Conservation (phyloP, 1,140 invertebrate genomes). For the Camponotus pennsylvanicus region DNA sequence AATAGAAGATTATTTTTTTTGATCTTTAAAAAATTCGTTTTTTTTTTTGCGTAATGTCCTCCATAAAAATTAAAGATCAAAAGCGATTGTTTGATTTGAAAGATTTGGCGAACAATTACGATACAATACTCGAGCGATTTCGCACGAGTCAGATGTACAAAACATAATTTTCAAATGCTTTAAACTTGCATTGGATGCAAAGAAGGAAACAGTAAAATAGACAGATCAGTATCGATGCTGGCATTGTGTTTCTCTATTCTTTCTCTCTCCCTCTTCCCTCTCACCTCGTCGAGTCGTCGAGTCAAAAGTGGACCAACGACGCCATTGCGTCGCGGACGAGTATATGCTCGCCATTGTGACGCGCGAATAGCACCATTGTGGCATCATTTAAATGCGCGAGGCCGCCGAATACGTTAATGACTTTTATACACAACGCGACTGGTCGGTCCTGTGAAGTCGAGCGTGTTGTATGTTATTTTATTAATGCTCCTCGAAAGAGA, state of each 20-base stretch:
- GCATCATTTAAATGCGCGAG: slow-evolving; percentile 70
- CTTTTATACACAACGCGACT: slow-evolving; percentile 63
- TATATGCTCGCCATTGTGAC: slow-evolving; percentile 62
- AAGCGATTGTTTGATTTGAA: not conserved
- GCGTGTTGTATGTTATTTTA: slow-evolving; percentile 72
- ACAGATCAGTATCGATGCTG: slow-evolving; percentile 71
- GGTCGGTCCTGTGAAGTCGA: slow-evolving; percentile 67
- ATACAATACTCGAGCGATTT: not conserved
- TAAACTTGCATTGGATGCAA: slow-evolving; percentile 27
- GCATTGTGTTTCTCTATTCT: slow-evolving; percentile 40
- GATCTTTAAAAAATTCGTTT: not conserved
- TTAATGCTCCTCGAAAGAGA: slow-evolving; percentile 49
- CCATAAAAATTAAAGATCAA: not conserved
- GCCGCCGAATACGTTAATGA: slow-evolving; percentile 74
- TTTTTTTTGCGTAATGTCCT: not conserved
- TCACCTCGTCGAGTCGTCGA: slow-evolving; percentile 16
- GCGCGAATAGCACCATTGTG: slow-evolving; percentile 69
- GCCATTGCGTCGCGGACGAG: slow-evolving; percentile 43
- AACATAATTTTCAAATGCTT: slow-evolving; percentile 7
- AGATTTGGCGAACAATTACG: no score
- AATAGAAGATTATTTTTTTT: not conserved
- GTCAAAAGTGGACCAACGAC: slow-evolving; percentile 56
- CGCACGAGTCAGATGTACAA: not conserved
- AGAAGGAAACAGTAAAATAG: slow-evolving; percentile 39
- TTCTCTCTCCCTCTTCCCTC: not conserved